Base-by-base conservation (phyloP, 2,113 vertebrate species). In the Caranx melampygus region DNA sequence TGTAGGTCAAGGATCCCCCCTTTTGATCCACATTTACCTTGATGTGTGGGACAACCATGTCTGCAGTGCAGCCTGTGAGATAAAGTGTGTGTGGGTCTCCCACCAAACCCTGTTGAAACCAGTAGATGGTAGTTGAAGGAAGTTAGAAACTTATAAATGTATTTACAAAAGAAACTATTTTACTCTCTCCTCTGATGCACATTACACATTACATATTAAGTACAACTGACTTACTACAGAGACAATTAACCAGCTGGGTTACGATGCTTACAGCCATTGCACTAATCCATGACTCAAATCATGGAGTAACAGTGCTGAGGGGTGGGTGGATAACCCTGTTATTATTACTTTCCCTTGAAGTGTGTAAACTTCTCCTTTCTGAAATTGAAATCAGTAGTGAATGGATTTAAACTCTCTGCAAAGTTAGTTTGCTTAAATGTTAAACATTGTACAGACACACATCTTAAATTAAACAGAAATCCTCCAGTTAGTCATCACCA, bases 21-120 rank as follows among this genome's bases (percentile, higher is more conserved):
- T 65, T 65, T 86, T 91, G 55, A 88, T 91, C 45, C 45, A 11
- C 49, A 42, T 85, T 87, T 62, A 88, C 85, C 83, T 88, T 90
- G 85, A 87, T 65, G 68, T 84, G 73, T 73, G 34, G 72, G 63
- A 68, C 54, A 75, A 40, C 42, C 34, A 11, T 9, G 21, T 76
- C 62, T 75, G 52, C 65, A n/a, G 71, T n/a, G 73, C 45, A 66
- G 61, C 61, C 42, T 58, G 66, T 35, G 47, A 85, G 72, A 90
- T 74, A 70, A 87, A 90, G 57, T 64, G 6, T n/a, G 26, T 26
- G 26, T 57, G 34, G 16, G 34, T 58, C 40, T 20, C 49, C 26
- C 40, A 75, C 7, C 26, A 26, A 26, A 26, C 1, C 26, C 26
- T 26, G 26, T 26, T 26, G 26, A 26, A 26, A 26, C 35, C 35